A percentile compares a stretch with the other conserved stretches of the same genome.
phyloP scores from a whole-genome alignment of 2,888 invertebrate genomes.

The Rhagonycha fulva region DNA sequence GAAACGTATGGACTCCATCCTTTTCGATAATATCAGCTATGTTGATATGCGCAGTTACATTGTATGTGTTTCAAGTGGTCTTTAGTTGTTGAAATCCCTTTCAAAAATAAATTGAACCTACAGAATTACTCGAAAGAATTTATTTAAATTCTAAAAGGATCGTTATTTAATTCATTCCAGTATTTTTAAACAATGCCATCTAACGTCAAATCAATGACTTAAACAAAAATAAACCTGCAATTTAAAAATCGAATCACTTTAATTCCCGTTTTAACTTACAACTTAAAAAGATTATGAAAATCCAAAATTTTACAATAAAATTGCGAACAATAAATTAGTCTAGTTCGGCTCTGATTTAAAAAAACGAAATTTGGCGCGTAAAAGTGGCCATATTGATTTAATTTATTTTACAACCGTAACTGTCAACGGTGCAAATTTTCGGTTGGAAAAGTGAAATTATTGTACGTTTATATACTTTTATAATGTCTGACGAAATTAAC shows the following conservation, averaged over 20 bases:
- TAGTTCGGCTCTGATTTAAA: not conserved
- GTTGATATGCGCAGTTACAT: too few species aligned
- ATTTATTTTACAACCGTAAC: not conserved
- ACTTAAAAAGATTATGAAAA: not conserved
- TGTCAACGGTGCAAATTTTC: not conserved
- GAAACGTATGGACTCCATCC: too few species aligned
- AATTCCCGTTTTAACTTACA: not conserved
- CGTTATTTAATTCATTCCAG: too few species aligned
- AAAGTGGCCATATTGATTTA: not conserved
- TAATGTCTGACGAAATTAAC: slow-evolving; percentile 15
- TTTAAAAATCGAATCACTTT: not conserved
- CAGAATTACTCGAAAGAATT: too few species aligned
- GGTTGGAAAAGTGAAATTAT: not conserved
- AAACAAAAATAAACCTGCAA: not conserved
- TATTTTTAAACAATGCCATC: not conserved
- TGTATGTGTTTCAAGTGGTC: too few species aligned
- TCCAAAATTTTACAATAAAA: not conserved
- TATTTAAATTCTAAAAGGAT: too few species aligned
- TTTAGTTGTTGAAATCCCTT: too few species aligned
- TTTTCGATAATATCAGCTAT: too few species aligned
- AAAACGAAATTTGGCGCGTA: not conserved
- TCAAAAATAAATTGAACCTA: too few species aligned
- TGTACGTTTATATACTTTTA: not conserved
- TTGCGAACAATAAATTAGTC: not conserved
- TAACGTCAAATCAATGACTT: not conserved